Evolutionary conservation across 2,888 invertebrate species (phyloP), one percentile per base, ranked within the genome.

Genomic region (Magallana nippona): DNA sequence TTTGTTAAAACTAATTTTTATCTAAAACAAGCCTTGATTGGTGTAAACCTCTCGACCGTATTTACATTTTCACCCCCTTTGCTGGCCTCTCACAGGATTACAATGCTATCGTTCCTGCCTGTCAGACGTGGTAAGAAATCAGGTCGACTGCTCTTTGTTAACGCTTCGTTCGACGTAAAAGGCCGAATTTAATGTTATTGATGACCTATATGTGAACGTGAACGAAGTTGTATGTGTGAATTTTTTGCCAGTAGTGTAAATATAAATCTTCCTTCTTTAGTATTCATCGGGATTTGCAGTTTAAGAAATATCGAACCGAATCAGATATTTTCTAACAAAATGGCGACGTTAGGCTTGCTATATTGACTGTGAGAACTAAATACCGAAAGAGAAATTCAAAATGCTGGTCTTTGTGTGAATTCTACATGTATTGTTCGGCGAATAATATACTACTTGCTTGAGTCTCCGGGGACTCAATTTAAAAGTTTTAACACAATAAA

Each of bases 131-230:
- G 71, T 71, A 71, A 22, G 71, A 60, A 71, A 71, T 71, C 71
- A 71, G 71, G 71, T 71, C 71, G 71, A 71, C 19, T 71, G 71
- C 71, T 71, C 71, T 71, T 71, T 71, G 71, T 71, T 71, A 71
- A 71, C 71, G 71, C 71, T 71, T 71, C 71, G 71, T 71, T 71
- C 71, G 71, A 71, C 27, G 71, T 71, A 71, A 71, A 71, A 71
- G 71, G 71, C 71, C 32, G 71, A 71, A 27, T 71, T 71, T 27
- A 71, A 71, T 71, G 71, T 32, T 71, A 71, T 27, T 22, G 71
- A 71, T 71, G 71, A 71, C 71, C 71, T 27, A 71, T 15, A 71
- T 71, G 22, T 71, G 71, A 71, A 71, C 22, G 27, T 22, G 22
- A 71, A 71, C 71, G 71, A 71, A 27, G 71, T 11, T 27, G 27